Evolutionary conservation across 2,888 invertebrate species (phyloP).

Genomic region (Craniophora ligustri): DNA sequence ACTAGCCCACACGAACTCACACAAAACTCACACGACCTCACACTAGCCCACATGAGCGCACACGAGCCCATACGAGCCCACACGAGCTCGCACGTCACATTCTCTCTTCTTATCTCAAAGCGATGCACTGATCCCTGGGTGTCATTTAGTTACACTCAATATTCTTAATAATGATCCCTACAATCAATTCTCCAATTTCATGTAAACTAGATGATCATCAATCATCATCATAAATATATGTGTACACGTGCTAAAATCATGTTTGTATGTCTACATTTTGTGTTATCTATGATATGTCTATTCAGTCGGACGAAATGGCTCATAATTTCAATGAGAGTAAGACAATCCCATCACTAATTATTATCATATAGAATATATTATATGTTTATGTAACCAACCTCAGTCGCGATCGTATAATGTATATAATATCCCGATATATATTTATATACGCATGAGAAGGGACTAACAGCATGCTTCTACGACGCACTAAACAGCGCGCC

Average conservation of each 20-base stretch:
- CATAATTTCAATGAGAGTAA: constrained; percentile 5
- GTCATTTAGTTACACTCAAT: no score
- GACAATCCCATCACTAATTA: constrained; percentile 2
- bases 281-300: constrained; percentile 14
- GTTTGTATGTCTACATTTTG: neutral
- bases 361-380: constrained; percentile 17
- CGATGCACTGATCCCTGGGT: no score
- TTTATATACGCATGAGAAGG: constrained; percentile 51
- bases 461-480: constrained; percentile 78
- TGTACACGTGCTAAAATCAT: neutral
- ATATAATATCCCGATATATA: constrained; percentile 17
- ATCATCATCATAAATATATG: no score
- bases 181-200: no score
- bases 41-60: no score
- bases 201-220: no score
- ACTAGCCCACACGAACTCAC: no score
- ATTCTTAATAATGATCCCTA: no score
- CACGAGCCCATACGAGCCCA: no score
- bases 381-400: constrained; percentile 38
- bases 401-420: constrained; percentile 30
- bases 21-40: no score
- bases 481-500: constrained; percentile 53
- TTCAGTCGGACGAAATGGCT: neutral
- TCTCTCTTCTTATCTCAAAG: no score
- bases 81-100: no score